These are phyloP conservation scores for Diplolepis rosae DNA, from an alignment of 2,888 invertebrate species.

Conservation along the genomic window DNA sequence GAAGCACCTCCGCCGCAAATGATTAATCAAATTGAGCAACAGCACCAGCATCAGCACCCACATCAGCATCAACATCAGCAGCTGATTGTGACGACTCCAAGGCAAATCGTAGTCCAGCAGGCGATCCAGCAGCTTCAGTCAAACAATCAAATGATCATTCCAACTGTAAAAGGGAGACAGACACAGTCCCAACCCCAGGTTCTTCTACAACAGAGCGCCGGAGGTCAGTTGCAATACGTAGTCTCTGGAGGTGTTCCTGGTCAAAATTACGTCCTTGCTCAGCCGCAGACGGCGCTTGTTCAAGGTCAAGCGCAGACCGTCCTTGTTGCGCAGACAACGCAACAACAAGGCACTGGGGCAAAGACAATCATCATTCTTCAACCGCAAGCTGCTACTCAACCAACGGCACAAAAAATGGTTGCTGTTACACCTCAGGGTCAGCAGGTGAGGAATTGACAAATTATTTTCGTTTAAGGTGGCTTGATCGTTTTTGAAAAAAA, in stretches of 20 bases:
- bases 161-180: constrained; percentile 62
- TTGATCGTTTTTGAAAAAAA: no score
- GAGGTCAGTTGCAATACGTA: constrained; percentile 76
- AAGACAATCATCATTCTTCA: constrained; percentile 84
- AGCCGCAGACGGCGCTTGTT: constrained; percentile 78
- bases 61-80: constrained; percentile 73
- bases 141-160: constrained; percentile 68
- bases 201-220: constrained; percentile 66
- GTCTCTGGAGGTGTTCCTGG: constrained; percentile 76
- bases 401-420: constrained; percentile 76
- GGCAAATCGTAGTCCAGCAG: constrained; percentile 63
- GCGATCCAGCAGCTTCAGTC: constrained; percentile 45
- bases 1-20: constrained; percentile 43
- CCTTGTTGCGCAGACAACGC: constrained; percentile 80
- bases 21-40: constrained; percentile 62
- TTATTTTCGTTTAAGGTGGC: no score
- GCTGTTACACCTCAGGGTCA: constrained; percentile 82
- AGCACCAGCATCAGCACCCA: constrained; percentile 72
- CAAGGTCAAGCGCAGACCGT: constrained; percentile 80
- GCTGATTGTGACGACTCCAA: constrained; percentile 67
- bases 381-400: constrained; percentile 74
- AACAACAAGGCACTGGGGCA: constrained; percentile 79
- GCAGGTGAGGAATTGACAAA: constrained; percentile 76
- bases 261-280: constrained; percentile 81
- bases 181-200: constrained; percentile 63